phyloP scores from a whole-genome alignment of 2,113 vertebrate species.

The Rhinopomastus cyanomelas region DNA sequence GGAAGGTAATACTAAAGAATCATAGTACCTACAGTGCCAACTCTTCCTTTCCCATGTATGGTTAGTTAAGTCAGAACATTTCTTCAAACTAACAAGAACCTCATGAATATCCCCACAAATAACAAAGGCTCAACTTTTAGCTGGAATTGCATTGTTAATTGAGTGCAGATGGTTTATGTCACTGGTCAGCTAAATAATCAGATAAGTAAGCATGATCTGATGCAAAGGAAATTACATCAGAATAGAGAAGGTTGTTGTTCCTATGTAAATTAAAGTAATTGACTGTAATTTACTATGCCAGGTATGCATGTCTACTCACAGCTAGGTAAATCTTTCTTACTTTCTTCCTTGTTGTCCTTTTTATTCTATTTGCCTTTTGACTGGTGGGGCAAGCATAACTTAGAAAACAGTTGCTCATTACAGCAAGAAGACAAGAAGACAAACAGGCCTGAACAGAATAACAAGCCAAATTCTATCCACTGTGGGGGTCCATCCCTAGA shows the following conservation, averaged over 20 bases:
- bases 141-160: neutral
- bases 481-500: too few species aligned
- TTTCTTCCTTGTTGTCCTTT: too few species aligned
- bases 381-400: too few species aligned
- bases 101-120: neutral
- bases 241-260: neutral
- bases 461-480: too few species aligned
- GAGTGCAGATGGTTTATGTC: neutral
- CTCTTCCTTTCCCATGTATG: neutral
- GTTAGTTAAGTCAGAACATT: neutral
- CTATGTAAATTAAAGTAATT: neutral
- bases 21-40: neutral
- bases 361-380: too few species aligned
- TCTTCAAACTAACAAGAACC: slow-evolving; percentile 4
- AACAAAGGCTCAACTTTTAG: neutral
- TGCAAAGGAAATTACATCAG: slow-evolving; percentile 8
- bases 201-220: slow-evolving; percentile 24
- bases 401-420: too few species aligned
- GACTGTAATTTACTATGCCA: neutral
- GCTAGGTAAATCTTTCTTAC: neutral
- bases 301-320: neutral
- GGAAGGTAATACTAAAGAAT: neutral
- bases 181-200: neutral
- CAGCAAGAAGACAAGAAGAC: too few species aligned
- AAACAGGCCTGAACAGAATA: too few species aligned